Conservation (phyloP, 2,113 vertebrate species). For the Hyaena hyaena region DNA sequence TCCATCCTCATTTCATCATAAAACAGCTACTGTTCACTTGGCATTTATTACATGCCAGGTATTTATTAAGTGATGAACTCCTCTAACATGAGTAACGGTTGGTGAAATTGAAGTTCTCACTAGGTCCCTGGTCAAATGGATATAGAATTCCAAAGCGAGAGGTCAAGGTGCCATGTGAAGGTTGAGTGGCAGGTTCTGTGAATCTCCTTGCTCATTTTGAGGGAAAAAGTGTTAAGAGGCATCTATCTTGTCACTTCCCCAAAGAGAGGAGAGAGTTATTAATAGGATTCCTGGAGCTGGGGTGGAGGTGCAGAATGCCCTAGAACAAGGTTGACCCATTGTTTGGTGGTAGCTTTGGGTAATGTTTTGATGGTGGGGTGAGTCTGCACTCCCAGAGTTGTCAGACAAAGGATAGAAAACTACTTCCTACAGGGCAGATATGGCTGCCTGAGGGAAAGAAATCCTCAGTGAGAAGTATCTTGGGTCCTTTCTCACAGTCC, state of each 20-base stretch:
- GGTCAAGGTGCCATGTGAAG: not conserved
- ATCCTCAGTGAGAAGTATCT: not conserved
- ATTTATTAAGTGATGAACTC: not conserved
- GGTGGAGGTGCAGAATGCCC: not conserved
- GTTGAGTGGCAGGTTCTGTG: not conserved
- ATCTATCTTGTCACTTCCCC: not conserved
- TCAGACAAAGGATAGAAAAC: not conserved
- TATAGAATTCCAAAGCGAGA: not conserved
- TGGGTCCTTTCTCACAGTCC: not conserved
- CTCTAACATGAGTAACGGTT: not conserved
- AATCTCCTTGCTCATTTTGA: not conserved
- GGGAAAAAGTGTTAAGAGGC: not conserved
- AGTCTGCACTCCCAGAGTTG: not conserved
- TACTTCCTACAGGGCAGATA: not conserved
- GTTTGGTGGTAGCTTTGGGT: not conserved
- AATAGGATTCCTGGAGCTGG: not conserved
- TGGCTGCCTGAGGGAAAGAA: not conserved
- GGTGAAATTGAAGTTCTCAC: not conserved
- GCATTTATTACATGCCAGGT: not conserved
- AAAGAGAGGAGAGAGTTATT: not conserved
- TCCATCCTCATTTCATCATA: constrained; percentile 28
- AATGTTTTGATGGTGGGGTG: not conserved
- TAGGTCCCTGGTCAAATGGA: not conserved
- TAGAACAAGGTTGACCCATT: not conserved
- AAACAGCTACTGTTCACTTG: not conserved